A percentile compares a stretch with the other conserved stretches of the same genome.
phyloP scores from a whole-genome alignment of 1,140 invertebrate species.

The Nephila pilipes region DNA sequence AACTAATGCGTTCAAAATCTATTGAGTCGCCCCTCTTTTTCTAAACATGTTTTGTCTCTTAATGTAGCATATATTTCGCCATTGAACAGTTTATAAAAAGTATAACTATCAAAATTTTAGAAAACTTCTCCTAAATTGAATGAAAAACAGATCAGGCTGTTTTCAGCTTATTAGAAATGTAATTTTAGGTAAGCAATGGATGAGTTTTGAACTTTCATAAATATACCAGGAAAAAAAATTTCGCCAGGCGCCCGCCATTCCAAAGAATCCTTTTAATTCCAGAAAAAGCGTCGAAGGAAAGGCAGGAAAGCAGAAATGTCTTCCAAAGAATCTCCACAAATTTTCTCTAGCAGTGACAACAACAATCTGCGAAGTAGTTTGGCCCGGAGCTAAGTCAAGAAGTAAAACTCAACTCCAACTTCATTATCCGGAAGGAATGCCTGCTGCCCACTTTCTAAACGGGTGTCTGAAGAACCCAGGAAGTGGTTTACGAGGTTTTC shows the following conservation, averaged over 20 bases:
- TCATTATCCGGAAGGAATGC: conserved; percentile 1
- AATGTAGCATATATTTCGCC: no score
- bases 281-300: not conserved
- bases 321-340: not conserved
- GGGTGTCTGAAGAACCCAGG: not conserved
- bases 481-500: not conserved
- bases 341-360: not conserved
- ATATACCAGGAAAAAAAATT: no score
- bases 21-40: no score
- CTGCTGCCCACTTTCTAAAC: not conserved
- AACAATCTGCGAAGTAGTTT: not conserved
- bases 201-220: no score
- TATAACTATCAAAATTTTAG: no score
- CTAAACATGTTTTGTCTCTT: no score
- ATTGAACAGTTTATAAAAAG: no score
- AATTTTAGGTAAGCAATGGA: not conserved
- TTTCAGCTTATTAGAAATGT: not conserved
- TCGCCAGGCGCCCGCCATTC: not conserved
- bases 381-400: not conserved
- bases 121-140: no score
- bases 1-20: no score
- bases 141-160: no score
- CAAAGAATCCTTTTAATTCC: not conserved
- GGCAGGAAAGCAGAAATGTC: not conserved
- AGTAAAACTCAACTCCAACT: not conserved